A percentile compares a stretch with the other conserved stretches of the same genome.
Conservation (phyloP, 2,113 vertebrate genomes). For the Ranitomeya imitator region DNA sequence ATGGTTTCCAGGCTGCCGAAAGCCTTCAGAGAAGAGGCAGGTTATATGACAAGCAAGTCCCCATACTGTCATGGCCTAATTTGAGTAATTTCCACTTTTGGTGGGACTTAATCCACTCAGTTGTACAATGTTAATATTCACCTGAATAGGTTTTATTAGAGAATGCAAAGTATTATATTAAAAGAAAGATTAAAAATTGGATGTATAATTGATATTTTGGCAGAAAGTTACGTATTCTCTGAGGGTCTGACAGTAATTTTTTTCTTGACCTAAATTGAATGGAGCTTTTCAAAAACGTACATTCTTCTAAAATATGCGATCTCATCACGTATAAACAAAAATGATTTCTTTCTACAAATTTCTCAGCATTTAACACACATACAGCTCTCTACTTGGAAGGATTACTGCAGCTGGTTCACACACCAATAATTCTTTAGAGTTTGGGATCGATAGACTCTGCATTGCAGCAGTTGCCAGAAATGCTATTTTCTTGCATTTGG, state of each 20-base stretch:
- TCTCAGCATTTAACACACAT: neutral
- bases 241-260: neutral
- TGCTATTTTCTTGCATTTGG: constrained; percentile 14
- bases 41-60: neutral
- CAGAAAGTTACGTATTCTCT: neutral
- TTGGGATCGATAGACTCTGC: constrained; percentile 1
- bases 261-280: neutral
- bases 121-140: neutral
- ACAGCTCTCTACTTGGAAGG: neutral
- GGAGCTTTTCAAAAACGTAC: neutral
- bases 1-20: neutral
- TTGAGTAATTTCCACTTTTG: neutral
- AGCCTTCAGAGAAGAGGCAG: neutral
- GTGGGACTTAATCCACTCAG: neutral
- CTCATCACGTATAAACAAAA: neutral
- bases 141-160: neutral
- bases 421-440: neutral
- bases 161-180: neutral
- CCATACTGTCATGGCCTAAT: neutral
- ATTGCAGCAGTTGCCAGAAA: neutral
- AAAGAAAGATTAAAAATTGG: neutral
- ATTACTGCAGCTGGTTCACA: constrained; percentile 6
- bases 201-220: neutral
- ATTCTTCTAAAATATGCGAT: neutral
- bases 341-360: neutral